Base-by-base conservation (phyloP, 2,113 vertebrate species). In the Pica pica region DNA sequence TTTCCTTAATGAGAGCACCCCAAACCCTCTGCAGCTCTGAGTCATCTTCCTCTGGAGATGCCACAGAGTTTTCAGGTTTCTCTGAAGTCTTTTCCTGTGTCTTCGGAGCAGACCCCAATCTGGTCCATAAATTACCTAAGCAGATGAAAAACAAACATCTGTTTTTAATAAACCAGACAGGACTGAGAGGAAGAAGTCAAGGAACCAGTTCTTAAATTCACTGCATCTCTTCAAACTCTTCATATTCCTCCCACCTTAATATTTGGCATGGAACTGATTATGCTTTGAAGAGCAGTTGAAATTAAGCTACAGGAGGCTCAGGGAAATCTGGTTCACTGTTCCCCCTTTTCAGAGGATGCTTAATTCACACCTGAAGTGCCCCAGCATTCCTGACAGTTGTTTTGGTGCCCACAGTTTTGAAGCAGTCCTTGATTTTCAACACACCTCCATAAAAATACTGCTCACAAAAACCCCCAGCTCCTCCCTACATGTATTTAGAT, bases 1-100 rank as follows among this genome's bases (percentile, higher is more conserved):
- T 99, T 96, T 99, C 98, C 97, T 99, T 99, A 94, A 99, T 99
- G 97, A 99, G 98, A 95, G 99, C 99, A 37, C 99, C 99, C 99
- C 99, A 99, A 20, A 99, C 98, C 94, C 98, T 98, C 96, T 99
- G 99, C 28, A 99, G 98, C 84, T 98, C 98, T 0, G 99, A 98
- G 98, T 99, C 99, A 6, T 99, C 99, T 74, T 99, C 99, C 94
- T 99, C 99, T 77, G 39, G 89, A 79, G 79, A 89, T 5, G 39
- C 96, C 16, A 79, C 75, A 47, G 93, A 77, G 82, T 97, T 97
- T 79, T 97, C 97, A 88, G 87, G 90, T 92, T 98, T 98, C 64
- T 98, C 97, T 14, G 50, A 27, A 65, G 91, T 65, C 80, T 98
- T 98, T 26, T 98, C 98, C 92, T 98, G 98, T 6, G 98, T 97